These are phyloP conservation scores for Mylabris phalerata DNA, from an alignment of 1,140 invertebrate genomes.

Conservation along the genomic window DNA sequence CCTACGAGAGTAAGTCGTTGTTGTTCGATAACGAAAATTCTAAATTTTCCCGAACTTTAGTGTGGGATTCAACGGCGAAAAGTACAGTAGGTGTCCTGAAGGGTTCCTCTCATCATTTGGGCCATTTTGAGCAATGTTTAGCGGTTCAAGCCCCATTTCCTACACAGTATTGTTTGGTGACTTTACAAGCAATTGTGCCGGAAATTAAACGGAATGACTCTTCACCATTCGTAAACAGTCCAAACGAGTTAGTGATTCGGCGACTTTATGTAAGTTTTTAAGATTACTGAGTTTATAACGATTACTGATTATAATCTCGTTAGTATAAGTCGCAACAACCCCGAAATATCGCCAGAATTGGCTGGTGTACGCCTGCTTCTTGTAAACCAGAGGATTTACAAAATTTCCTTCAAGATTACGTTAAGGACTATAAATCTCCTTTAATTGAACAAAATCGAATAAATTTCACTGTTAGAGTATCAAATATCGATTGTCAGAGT, in stretches of 20 bases:
- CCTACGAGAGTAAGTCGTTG: constrained; percentile 28
- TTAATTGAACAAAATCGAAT: constrained; percentile 36
- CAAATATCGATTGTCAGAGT: constrained; percentile 35
- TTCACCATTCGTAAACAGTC: constrained; percentile 37
- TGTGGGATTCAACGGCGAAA: constrained; percentile 55
- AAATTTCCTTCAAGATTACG: constrained; percentile 38
- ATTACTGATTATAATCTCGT: too few species aligned
- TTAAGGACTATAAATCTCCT: constrained; percentile 42
- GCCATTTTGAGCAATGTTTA: constrained; percentile 58
- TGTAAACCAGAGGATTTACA: constrained; percentile 43
- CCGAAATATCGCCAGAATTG: constrained; percentile 45
- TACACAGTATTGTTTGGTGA: constrained; percentile 51
- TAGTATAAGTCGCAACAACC: constrained; percentile 40
- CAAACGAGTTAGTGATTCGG: constrained; percentile 44
- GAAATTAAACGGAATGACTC: constrained; percentile 32
- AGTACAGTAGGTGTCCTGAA: constrained; percentile 50
- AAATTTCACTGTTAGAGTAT: constrained; percentile 35
- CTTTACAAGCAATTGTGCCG: constrained; percentile 40
- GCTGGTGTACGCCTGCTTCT: constrained; percentile 46
- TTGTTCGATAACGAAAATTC: neutral
- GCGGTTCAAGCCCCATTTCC: constrained; percentile 43
- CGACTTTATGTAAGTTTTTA: constrained; percentile 45
- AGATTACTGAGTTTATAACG: too few species aligned
- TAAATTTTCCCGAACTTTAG: constrained; percentile 39
- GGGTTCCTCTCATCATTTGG: constrained; percentile 52